A percentile compares a stretch with the other conserved stretches of the same genome.
phyloP scores from a whole-genome alignment of 1,140 invertebrate genomes.

The Idris sp. region DNA sequence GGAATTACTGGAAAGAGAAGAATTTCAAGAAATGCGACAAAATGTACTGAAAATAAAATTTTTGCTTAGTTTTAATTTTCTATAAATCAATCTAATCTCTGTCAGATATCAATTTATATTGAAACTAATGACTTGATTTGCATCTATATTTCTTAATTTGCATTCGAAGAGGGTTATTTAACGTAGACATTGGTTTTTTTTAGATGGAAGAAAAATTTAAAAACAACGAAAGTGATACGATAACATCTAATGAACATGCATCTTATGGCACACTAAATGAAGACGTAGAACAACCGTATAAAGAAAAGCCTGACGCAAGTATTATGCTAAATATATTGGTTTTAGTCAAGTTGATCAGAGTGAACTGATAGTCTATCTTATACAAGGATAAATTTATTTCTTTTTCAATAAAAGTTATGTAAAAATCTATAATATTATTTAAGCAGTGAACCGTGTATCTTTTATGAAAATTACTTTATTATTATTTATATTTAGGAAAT shows the following conservation, averaged over 20 bases:
- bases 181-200: slow-evolving; percentile 20
- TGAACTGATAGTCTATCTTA: too few relatives aligned
- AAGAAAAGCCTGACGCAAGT: slow-evolving; percentile 48
- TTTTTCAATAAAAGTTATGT: too few relatives aligned
- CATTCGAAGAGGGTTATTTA: slow-evolving; percentile 7
- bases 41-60: slow-evolving; percentile 64
- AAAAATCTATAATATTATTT: too few relatives aligned
- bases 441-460: too few relatives aligned
- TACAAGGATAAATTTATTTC: background rate
- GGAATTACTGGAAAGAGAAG: slow-evolving; percentile 78
- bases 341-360: too few relatives aligned
- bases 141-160: background rate
- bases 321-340: background rate
- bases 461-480: too few relatives aligned
- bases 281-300: slow-evolving; percentile 22
- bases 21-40: slow-evolving; percentile 72
- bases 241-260: slow-evolving; percentile 64
- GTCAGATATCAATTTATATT: background rate
- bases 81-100: background rate
- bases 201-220: slow-evolving; percentile 57
- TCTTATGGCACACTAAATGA: slow-evolving; percentile 66
- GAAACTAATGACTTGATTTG: background rate
- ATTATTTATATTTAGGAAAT: slow-evolving; percentile 67
- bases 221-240: slow-evolving; percentile 66
- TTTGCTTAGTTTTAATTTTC: too few relatives aligned